A percentile compares a stretch with the other conserved stretches of the same genome.
phyloP scores from a whole-genome alignment of 2,113 vertebrate species.

The Mesembrinibis cayennensis region DNA sequence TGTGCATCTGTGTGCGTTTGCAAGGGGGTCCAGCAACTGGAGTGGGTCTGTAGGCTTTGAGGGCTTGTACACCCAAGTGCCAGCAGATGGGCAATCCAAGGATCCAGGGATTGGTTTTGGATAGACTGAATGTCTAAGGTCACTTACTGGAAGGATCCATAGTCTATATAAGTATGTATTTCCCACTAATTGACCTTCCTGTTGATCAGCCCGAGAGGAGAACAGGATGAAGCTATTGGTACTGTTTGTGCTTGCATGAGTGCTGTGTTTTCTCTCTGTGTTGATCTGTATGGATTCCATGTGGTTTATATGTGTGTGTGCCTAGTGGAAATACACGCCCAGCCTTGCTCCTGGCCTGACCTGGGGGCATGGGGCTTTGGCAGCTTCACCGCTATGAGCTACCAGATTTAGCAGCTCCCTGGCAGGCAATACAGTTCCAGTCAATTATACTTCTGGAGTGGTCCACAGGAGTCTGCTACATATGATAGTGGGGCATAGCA shows the following conservation, averaged over 20 bases:
- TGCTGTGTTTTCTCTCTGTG: neutral
- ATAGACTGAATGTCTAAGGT: neutral
- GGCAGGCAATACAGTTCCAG: neutral
- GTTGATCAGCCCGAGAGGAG: neutral
- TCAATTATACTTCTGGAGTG: neutral
- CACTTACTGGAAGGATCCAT: neutral
- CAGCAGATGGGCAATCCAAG: no score
- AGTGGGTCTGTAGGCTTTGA: neutral
- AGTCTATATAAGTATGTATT: neutral
- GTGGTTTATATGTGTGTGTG: fast-evolving
- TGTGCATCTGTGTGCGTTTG: fast-evolving
- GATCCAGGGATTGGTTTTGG: neutral
- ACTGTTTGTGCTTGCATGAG: neutral
- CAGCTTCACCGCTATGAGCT: neutral
- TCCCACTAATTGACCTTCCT: neutral
- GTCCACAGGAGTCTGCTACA: neutral
- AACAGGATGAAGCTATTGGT: neutral
- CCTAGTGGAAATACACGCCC: neutral
- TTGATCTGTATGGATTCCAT: neutral
- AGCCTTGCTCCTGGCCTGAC: neutral
- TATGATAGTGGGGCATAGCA: fast-evolving
- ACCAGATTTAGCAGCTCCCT: neutral
- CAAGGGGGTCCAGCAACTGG: neutral
- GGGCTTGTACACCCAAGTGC: fast-evolving
- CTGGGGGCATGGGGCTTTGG: neutral